A percentile compares a stretch with the other conserved stretches of the same genome.
phyloP scores from a whole-genome alignment of 2,888 invertebrate genomes.

The Neoscelio sp. region DNA sequence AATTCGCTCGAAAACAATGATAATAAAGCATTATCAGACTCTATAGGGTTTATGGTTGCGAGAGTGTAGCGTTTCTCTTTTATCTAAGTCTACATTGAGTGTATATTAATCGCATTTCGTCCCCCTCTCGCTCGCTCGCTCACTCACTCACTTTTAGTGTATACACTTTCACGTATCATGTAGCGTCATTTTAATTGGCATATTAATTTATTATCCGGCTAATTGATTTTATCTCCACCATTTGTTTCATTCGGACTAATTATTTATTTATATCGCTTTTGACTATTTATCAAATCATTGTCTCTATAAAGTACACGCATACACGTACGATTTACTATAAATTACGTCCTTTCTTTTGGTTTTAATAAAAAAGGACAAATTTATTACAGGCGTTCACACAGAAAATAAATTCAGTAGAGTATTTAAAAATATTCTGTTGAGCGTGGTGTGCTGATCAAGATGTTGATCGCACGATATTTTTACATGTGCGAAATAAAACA shows the following conservation, averaged over 20 bases:
- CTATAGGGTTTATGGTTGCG: constrained; percentile 9
- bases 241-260: constrained; percentile 40
- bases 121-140: background rate
- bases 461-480: no score
- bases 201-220: constrained; percentile 42
- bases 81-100: constrained; percentile 25
- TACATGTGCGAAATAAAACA: no score
- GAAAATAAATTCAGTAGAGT: no score
- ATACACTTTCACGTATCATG: constrained; percentile 48
- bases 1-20: constrained; percentile 19
- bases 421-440: no score
- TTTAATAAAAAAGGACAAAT: constrained; percentile 13
- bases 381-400: background rate
- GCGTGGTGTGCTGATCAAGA: no score
- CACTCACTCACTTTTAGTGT: constrained; percentile 6
- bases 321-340: constrained; percentile 19
- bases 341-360: background rate
- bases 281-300: constrained; percentile 30
- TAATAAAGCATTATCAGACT: constrained; percentile 30
- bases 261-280: constrained; percentile 42
- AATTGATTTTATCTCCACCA: constrained; percentile 50
- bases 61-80: constrained; percentile 17
- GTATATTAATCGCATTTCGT: constrained; percentile 28
- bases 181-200: constrained; percentile 52
- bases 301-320: constrained; percentile 15